Base-by-base conservation (phyloP, 2,888 invertebrate genomes). In the Campopleginae sp. region DNA sequence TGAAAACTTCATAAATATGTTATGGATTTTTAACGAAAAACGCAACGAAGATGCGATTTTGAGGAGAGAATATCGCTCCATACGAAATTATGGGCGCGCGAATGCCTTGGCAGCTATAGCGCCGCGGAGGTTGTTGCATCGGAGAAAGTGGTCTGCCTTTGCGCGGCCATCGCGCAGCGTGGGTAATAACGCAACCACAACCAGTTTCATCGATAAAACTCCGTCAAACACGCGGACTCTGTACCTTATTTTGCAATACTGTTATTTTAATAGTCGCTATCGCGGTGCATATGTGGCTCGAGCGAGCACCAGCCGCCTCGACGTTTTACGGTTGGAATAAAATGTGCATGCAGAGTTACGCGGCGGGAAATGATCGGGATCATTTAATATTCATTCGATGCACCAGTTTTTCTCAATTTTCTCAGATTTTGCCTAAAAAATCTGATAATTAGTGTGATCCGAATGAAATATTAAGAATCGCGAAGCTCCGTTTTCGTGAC, bases 171-270 rank as follows among this genome's bases (percentile, higher is more conserved):
- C 38, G 4, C 90, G 75, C 85, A 88, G 89, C 90, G 90, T 90
- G 90, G 90, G 90, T n/a, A 90, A 90, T 90, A 85, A 81, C n/a
- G n/a, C n/a, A n/a, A n/a, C n/a, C n/a, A n/a, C 90, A 89, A 87
- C 89, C 88, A 81, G 89, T 90, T 89, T 90, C 70, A 63, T 61
- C 70, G 74, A 80, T 66, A 63, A 42, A 81, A 76, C 61, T 46
- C 46, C n/a, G 2, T 65, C 8, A 8, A 65, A 27, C 58, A 58
- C 58, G 14, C 58, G 14, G 58, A 58, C 58, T 58, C 58, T 14
- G 12, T 27, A 27, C 27, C 58, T 58, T 58, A 58, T 58, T 58
- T 58, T 58, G 58, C 58, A 58, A 58, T 58, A 27, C 58, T 23
- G 58, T 14, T 6, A 14, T 58, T 58, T 58, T 58, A 58, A 58